A percentile compares a stretch with the other conserved stretches of the same genome.
phyloP scores from a whole-genome alignment of 2,888 invertebrate genomes.

The Polylopha cassiicola region DNA sequence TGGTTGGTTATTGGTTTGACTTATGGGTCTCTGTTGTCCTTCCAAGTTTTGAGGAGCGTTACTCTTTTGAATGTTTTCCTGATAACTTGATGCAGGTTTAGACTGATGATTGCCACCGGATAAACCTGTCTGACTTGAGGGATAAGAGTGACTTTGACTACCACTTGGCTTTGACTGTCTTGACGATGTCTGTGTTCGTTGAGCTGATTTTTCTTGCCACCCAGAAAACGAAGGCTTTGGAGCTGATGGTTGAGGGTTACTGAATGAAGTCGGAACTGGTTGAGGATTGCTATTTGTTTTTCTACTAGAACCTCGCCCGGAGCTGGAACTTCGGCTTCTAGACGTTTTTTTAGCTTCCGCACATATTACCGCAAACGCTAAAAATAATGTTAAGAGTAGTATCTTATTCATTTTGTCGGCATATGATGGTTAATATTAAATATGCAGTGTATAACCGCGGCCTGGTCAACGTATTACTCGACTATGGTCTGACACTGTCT shows the following conservation, averaged over 20 bases:
- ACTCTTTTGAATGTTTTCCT: conserved; percentile 56
- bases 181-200: conserved; percentile 42
- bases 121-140: conserved; percentile 31
- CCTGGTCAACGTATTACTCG: conserved; percentile 28
- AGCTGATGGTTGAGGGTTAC: conserved; percentile 50
- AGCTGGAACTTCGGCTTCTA: conserved; percentile 57
- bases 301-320: conserved; percentile 51
- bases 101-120: conserved; percentile 27
- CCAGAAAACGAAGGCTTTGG: conserved; percentile 53
- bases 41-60: conserved; percentile 39
- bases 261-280: conserved; percentile 62
- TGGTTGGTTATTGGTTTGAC: conserved; percentile 10
- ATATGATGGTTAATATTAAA: conserved; percentile 20
- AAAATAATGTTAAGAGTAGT: conserved; percentile 35
- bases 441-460: conserved; percentile 25
- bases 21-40: too few species aligned
- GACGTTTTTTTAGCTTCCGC: conserved; percentile 54
- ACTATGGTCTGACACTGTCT: conserved; percentile 41
- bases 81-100: conserved; percentile 25
- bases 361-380: conserved; percentile 36
- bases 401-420: conserved; percentile 41
- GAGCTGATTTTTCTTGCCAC: conserved; percentile 62
- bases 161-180: conserved; percentile 41
- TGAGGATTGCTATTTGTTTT: conserved; percentile 52
- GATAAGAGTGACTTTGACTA: conserved; percentile 29